Evolutionary conservation across 2,797 vertebrate genomes (phyloP), one percentile per base, ranked within the genome.

Genomic region (Furcifer pardalis): DNA sequence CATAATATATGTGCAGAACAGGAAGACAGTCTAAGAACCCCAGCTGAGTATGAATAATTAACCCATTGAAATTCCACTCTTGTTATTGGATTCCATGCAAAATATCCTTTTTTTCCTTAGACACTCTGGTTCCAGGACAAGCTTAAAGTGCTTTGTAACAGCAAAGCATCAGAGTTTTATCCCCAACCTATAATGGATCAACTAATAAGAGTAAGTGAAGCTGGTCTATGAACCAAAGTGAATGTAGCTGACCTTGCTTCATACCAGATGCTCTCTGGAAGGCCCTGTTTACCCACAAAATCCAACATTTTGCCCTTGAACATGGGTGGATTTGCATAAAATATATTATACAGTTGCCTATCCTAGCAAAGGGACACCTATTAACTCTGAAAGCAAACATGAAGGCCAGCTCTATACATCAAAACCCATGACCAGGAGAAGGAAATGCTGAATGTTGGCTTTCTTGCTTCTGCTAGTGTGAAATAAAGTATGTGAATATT

Each of bases 11-110:
- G 44, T 30, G 72, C 4, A 56, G 37, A 84, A 66, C 40, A 89
- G 65, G 59, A 89, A 89, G 84, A 79, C 68, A 75, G 62, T 79
- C 72, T n/a, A 66, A 91, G 91, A 89, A 78, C 81, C 37, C 30
- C 77, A 88, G 37, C 35, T 79, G 84, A 78, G 79, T 72, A 79
- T 25, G 17, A 89, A 49, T 59, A 80, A 85, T 71, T 76, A 81
- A 25, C 52, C 74, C 84, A 62, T 91, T 87, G 86, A 49, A 77
- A 46, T 2, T 35, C 87, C 37, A 89, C 56, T 60, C 44, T 35
- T 19, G 2, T 44, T 80, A 52, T 73, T 88, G 5, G 7, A 82
- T 90, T 74, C 88, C 81, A 68, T 6, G 25, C 5, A 56, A 13
- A 12, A 83, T 5, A 37, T 1, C 0, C 23, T 83, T 40, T 52